A percentile compares a stretch with the other conserved stretches of the same genome.
These are phyloP conservation scores for Cynaeus angustus DNA, from an alignment of 2,888 invertebrate genomes.

Conservation along the genomic window DNA sequence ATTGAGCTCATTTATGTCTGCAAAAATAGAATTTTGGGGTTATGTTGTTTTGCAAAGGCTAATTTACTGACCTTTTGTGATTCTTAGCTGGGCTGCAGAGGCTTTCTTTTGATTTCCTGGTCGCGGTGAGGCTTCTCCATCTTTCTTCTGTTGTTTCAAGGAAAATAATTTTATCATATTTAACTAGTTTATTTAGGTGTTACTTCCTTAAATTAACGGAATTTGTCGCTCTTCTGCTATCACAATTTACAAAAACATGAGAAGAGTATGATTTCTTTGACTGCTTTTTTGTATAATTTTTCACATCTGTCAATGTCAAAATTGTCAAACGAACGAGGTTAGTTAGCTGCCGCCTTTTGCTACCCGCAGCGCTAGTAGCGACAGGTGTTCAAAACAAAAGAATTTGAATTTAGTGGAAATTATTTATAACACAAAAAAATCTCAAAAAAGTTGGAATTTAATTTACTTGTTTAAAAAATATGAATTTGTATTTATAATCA, in stretches of 20 bases:
- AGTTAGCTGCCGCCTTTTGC: neutral
- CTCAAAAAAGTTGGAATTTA: too few relatives aligned
- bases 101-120: slow-evolving; percentile 90
- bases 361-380: neutral
- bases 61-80: slow-evolving; percentile 89
- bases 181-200: slow-evolving; percentile 46
- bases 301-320: slow-evolving; percentile 49
- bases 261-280: slow-evolving; percentile 33
- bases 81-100: slow-evolving; percentile 96
- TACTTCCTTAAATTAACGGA: slow-evolving; percentile 16
- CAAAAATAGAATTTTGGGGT: slow-evolving; percentile 64
- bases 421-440: too few relatives aligned
- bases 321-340: slow-evolving; percentile 33
- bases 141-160: slow-evolving; percentile 98
- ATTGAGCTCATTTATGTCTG: slow-evolving; percentile 98
- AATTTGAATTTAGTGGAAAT: neutral
- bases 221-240: slow-evolving; percentile 34
- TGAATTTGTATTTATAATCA: too few relatives aligned
- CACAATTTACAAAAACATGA: slow-evolving; percentile 51
- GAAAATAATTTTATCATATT: slow-evolving; percentile 98
- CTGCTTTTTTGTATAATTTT: slow-evolving; percentile 44
- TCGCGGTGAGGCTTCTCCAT: slow-evolving; percentile 89
- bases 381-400: neutral
- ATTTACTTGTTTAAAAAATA: too few relatives aligned
- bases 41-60: slow-evolving; percentile 66